Evolutionary conservation across 2,113 vertebrate species (phyloP).

Genomic region (Tor tambroides): DNA sequence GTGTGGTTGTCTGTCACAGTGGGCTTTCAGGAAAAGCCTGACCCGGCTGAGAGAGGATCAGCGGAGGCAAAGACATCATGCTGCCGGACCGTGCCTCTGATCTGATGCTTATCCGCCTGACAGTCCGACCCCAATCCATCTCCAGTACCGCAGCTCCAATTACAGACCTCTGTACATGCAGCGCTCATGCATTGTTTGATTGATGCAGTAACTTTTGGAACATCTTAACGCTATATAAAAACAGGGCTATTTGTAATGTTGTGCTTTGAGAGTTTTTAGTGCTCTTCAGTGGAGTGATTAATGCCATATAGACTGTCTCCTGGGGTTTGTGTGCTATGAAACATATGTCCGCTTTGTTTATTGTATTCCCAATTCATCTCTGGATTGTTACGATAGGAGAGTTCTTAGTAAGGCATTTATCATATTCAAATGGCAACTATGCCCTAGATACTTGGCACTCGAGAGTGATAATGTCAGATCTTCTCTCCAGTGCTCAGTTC

Average conservation of each 20-base stretch:
- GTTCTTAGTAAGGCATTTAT: slow-evolving; percentile 51
- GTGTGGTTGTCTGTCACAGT: slow-evolving; percentile 38
- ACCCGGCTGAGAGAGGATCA: slow-evolving; percentile 59
- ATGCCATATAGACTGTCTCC: slow-evolving; percentile 36
- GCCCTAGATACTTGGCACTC: slow-evolving; percentile 39
- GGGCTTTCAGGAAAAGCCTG: slow-evolving; percentile 52
- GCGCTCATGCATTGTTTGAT: neutral
- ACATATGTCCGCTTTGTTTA: slow-evolving; percentile 52
- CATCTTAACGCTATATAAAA: neutral
- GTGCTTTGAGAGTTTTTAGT: slow-evolving; percentile 14
- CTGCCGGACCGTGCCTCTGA: slow-evolving; percentile 60
- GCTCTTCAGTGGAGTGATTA: slow-evolving; percentile 41
- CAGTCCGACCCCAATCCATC: slow-evolving; percentile 45
- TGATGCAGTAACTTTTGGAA: slow-evolving; percentile 2
- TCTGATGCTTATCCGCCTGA: slow-evolving; percentile 65
- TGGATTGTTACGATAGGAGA: slow-evolving; percentile 44
- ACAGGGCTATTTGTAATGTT: neutral
- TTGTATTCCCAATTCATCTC: slow-evolving; percentile 46
- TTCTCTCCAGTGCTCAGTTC: slow-evolving; percentile 20
- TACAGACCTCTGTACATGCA: slow-evolving; percentile 21
- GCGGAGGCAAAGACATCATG: slow-evolving; percentile 59
- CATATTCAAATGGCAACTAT: slow-evolving; percentile 52
- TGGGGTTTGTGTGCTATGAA: slow-evolving; percentile 36
- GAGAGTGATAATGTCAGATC: slow-evolving; percentile 37
- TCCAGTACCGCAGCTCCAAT: slow-evolving; percentile 44